Evolutionary conservation across 2,797 vertebrate species (phyloP).

Genomic region (Lagorchestes hirsutus): DNA sequence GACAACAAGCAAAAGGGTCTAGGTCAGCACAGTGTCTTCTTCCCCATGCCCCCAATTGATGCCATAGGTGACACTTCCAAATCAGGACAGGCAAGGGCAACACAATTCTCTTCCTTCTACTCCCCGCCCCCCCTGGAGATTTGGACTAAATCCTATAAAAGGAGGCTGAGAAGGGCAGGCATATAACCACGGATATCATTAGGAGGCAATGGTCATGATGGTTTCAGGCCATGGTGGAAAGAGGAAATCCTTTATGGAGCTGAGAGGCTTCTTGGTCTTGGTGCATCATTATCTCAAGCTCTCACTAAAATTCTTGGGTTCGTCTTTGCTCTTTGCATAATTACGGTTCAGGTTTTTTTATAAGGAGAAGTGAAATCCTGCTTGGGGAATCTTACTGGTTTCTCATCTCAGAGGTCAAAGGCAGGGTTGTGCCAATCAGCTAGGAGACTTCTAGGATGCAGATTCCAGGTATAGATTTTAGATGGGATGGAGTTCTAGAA

Average conservation of each 20-base stretch:
- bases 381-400: background rate
- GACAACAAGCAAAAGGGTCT: background rate
- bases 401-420: background rate
- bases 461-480: background rate
- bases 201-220: background rate
- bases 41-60: background rate
- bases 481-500: background rate
- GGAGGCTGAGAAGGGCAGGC: background rate
- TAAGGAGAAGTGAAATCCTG: background rate
- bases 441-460: background rate
- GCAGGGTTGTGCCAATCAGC: background rate
- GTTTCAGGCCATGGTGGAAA: background rate
- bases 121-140: accelerated
- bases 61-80: background rate
- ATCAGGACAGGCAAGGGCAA: background rate
- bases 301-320: background rate
- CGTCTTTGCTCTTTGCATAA: background rate
- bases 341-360: background rate
- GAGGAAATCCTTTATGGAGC: background rate
- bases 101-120: background rate
- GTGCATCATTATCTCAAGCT: background rate
- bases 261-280: background rate
- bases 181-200: background rate
- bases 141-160: background rate
- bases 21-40: background rate